Percentiles rank a stretch among this genome's conserved stretches.
Evolutionary conservation across 1,140 invertebrate genomes (phyloP).

Genomic region (Bombus soroeensis): DNA sequence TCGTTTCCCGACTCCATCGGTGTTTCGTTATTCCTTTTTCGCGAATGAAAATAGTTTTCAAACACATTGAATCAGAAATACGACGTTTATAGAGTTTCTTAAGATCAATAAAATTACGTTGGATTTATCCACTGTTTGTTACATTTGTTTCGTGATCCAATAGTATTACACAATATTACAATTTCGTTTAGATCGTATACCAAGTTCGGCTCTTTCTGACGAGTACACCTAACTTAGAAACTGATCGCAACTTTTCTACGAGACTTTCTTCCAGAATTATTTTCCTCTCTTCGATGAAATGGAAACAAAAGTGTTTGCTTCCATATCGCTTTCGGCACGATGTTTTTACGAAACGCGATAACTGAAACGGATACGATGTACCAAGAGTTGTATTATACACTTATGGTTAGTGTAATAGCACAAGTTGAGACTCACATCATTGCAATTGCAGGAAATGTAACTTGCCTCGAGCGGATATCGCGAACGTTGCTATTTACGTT

Average conservation of each 20-base stretch:
- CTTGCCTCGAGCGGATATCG: not conserved
- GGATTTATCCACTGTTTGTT: too few relatives aligned
- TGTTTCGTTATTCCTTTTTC: not conserved
- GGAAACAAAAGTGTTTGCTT: not conserved
- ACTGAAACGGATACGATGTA: not conserved
- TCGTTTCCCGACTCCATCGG: not conserved
- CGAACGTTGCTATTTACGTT: not conserved
- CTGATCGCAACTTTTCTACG: not conserved
- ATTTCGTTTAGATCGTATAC: too few relatives aligned
- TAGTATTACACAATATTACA: too few relatives aligned
- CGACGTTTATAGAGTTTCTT: constrained; percentile 54
- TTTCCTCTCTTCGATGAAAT: not conserved
- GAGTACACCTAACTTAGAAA: too few relatives aligned
- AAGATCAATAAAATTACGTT: not conserved
- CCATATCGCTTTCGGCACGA: not conserved
- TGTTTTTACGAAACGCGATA: constrained; percentile 3
- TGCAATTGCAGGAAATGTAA: constrained; percentile 1
- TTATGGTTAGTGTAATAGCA: not conserved
- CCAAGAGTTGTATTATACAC: not conserved
- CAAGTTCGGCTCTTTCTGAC: too few relatives aligned
- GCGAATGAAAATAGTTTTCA: constrained; percentile 16
- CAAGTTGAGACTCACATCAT: not conserved
- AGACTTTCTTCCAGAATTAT: not conserved
- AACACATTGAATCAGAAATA: constrained; percentile 23
- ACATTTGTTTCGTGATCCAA: too few relatives aligned